phyloP scores from a whole-genome alignment of 2,888 invertebrate species.

The Drosophila atroscutellata region DNA sequence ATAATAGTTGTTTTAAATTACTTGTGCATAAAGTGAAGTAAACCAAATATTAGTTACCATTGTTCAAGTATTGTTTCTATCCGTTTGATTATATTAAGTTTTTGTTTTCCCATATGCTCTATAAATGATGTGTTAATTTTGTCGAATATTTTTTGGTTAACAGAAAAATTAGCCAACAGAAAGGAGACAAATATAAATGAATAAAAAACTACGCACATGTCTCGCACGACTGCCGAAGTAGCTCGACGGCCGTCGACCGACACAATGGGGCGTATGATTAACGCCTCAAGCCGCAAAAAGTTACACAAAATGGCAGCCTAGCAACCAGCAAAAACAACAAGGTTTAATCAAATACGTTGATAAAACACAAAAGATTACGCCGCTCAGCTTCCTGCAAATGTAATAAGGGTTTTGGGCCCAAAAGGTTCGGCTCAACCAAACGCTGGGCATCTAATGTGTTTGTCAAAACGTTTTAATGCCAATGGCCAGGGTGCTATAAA shows the following conservation, averaged over 20 bases:
- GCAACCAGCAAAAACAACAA: conserved; percentile 33
- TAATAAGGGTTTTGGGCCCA: conserved; percentile 29
- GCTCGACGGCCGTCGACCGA: conserved; percentile 10
- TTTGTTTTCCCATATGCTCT: neutral
- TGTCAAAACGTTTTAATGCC: conserved; percentile 76
- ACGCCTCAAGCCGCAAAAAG: conserved; percentile 66
- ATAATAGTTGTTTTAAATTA: neutral
- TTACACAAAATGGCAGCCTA: conserved; percentile 46
- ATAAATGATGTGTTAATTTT: conserved; percentile 34
- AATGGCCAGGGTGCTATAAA: conserved; percentile 64
- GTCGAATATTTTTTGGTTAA: conserved; percentile 13
- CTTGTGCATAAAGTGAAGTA: too few relatives aligned
- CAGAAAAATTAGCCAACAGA: conserved; percentile 14
- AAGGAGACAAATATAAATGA: conserved; percentile 17
- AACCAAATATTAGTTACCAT: neutral
- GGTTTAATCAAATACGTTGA: conserved; percentile 78
- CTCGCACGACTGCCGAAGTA: neutral
- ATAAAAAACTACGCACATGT: conserved; percentile 50
- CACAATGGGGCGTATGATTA: conserved; percentile 71
- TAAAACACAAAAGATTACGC: conserved; percentile 77
- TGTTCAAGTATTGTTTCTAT: neutral
- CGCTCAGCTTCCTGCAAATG: conserved; percentile 32
- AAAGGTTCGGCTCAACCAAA: conserved; percentile 44
- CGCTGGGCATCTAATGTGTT: conserved; percentile 68
- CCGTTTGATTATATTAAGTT: neutral